Evolutionary conservation across 2,888 invertebrate species (phyloP), one percentile per base, ranked within the genome.

Genomic region (Drosophila fungiperda): DNA sequence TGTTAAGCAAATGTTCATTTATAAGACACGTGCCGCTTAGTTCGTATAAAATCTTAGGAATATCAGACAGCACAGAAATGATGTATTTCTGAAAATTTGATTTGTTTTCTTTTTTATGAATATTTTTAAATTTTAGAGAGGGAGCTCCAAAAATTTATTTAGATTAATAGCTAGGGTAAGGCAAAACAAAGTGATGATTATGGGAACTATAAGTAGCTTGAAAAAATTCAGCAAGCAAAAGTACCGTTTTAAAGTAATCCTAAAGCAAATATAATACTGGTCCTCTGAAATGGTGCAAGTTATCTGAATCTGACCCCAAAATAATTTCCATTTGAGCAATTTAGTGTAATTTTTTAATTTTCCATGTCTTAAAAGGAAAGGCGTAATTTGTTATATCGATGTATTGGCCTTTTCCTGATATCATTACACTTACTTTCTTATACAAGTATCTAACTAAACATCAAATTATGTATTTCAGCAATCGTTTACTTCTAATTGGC

Each of bases 401-500:
- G 11, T 45, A 1, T 45, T 20, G 12, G 20, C 12, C 7, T 12
- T 20, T 20, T 20, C 12, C 20, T 12, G 45, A 45, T 15, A 23
- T 1, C 7, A 15, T 12, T n/a, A 12, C 50, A 20, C 15, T 36
- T 23, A 36, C 9, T 8, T 45, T 45, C 8, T 23, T 17, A 11
- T 1, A 35, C 3, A 17, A 36, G 5, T 9, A 17, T 11, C 6
- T 11, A 23, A 54, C 23, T 11, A 17, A 23, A 36, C 26, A 38
- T n/a, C 63, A 17, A 26, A 38, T 26, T 59, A 23, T 42, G 8
- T 33, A 40, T 73, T 74, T 42, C 93, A 97, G 97, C 98, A 99
- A 96, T 97, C 98, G 15, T 98, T 98, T 93, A 98, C 98, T 17
- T 98, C 98, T 33, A 98, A 98, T 93, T 98, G 99, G 97, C 98